Base-by-base conservation (phyloP, 2,797 vertebrate genomes). In the Sphenopsis melanotis region DNA sequence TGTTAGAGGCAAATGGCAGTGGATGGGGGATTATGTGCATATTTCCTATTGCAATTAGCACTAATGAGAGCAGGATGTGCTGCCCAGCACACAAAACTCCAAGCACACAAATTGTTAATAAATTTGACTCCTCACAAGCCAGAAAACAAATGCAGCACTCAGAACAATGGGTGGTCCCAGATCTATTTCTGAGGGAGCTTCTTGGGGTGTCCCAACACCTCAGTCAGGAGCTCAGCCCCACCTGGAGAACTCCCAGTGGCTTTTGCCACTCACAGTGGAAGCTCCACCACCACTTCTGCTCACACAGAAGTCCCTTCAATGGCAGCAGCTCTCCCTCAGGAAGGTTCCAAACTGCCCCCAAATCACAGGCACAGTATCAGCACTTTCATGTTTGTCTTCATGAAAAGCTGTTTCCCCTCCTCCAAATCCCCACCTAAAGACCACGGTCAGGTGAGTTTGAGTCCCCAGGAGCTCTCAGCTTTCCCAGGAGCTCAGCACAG, bases 21-120 rank as follows among this genome's bases (percentile, higher is more conserved):
- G 47, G 22, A 39, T 1, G 1, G 53, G 15, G 30, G 21, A 27
- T 61, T 80, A 77, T 41, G 32, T n/a, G 39, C 29, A 41, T 50
- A 71, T 89, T 93, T 95, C 87, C 90, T 69, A 57, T 32, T 65
- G 46, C 78, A 61, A 57, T 94, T 87, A 92, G 55, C 71, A 85
- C 63, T 71, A 89, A 94, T 8, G 46, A 81, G 81, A 87, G 60
- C 26, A 53, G 60, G 37, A 71, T 53, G 78, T 36, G 41, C 6
- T 91, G 78, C 68, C 61, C 59, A 44, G 74, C 46, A 88, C 55
- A 91, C 64, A 87, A 66, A 89, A 30, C 53, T 92, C 68, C 50
- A 64, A 74, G 64, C 39, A 68, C n/a, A 83, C 53, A 93, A 94
- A 91, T 59, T 78, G 71, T 87, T 80, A 94, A 95, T 92, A 81